Percentiles rank a stretch among this genome's conserved stretches.
Evolutionary conservation across 2,797 vertebrate genomes (phyloP).

Genomic region (Macropus fuliginosus): DNA sequence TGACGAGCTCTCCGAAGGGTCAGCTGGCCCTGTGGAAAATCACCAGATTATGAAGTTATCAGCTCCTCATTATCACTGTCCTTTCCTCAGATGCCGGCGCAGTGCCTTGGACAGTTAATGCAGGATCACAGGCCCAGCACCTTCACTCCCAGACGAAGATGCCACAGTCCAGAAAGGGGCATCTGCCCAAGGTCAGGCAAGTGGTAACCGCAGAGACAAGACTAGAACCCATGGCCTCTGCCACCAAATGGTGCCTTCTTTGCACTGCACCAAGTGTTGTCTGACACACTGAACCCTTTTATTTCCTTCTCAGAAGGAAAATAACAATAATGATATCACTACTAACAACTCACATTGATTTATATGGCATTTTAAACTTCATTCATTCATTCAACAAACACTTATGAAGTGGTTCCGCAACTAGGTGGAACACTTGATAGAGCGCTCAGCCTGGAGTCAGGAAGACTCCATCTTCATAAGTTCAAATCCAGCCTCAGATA

Average conservation of each 20-base stretch:
- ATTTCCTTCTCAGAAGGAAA: background rate
- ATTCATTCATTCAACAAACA: background rate
- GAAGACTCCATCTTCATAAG: too few relatives aligned
- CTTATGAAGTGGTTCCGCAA: background rate
- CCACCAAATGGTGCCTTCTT: background rate
- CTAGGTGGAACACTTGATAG: too few relatives aligned
- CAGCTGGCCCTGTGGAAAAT: background rate
- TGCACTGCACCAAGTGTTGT: background rate
- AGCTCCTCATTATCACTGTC: background rate
- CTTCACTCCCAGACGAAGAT: background rate
- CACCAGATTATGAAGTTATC: background rate
- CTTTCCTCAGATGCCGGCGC: background rate
- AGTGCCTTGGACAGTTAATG: background rate
- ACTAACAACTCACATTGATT: background rate
- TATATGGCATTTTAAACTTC: background rate
- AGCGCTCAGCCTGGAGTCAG: too few relatives aligned
- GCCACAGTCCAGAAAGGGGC: background rate
- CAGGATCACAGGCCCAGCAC: background rate
- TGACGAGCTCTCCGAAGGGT: background rate
- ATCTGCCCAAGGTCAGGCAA: background rate
- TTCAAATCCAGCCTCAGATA: too few relatives aligned
- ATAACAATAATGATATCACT: background rate
- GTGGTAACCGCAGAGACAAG: background rate
- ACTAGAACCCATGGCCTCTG: background rate
- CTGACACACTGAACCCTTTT: background rate